Base-by-base conservation (phyloP, 2,113 vertebrate genomes). In the Sceloporus undulatus region DNA sequence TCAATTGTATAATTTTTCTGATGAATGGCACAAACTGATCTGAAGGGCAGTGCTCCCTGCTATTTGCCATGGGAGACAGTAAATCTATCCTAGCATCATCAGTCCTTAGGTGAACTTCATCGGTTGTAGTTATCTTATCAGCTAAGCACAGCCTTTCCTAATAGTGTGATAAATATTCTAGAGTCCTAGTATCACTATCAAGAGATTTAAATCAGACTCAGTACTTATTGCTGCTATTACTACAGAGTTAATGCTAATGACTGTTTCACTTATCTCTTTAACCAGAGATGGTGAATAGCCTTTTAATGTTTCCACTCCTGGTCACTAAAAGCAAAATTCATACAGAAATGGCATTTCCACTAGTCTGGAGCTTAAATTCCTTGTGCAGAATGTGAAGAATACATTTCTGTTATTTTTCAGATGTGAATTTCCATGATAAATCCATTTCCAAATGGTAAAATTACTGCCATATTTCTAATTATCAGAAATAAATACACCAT, bases 101-200 rank as follows among this genome's bases (percentile, higher is more conserved):
- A 92, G 70, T 93, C 68, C 94, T 95, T 94, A 96, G 94, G 93
- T 96, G 92, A 93, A 96, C 94, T 93, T 95, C 96, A 96, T 97
- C 95, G 89, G 87, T 76, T 95, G 87, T 92, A 94, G 94, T 90
- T 92, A 96, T 96, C 96, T 97, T 97, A 97, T 97, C 96, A 97
- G 96, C 88, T 90, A 93, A 89, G 93, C 94, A 96, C 96, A 97
- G 96, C 89, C 92, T 96, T 90, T 95, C 88, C 90, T 96, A 97
- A 96, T 96, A 91, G 90, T 84, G 93, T 94, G 95, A 97, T 95
- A 97, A 97, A 97, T 97, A 97, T 97, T 97, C 95, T 88, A 88
- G 92, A 86, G 95, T 94, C 84, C 91, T 4, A 2, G 89, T 95
- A 96, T 96, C 94, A 86, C 94, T 96, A 93, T 95, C 88, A 21